A percentile compares a stretch with the other conserved stretches of the same genome.
Evolutionary conservation across 2,797 vertebrate species (phyloP).

Genomic region (Mus spretus): DNA sequence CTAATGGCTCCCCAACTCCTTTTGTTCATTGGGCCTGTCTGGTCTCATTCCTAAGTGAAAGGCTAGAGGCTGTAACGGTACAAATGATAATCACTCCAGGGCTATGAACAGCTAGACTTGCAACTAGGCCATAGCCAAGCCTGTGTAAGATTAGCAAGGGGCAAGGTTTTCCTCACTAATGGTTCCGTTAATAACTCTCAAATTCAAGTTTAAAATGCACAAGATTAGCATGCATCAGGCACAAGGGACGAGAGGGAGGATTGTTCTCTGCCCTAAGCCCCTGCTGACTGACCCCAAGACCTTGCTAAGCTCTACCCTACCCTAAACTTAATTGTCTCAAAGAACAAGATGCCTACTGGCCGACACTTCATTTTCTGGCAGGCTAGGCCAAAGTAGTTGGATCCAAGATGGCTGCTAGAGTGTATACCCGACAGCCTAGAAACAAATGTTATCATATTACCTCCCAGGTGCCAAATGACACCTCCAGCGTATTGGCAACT

Average conservation of each 20-base stretch:
- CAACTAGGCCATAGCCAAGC: background rate
- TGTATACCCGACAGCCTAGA: background rate
- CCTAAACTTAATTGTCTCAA: background rate
- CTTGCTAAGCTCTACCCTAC: background rate
- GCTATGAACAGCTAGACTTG: background rate
- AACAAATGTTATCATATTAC: background rate
- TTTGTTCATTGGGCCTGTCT: slow-evolving; percentile 4
- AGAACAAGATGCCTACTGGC: background rate
- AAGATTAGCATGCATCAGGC: background rate
- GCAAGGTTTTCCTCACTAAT: background rate
- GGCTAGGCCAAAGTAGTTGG: background rate
- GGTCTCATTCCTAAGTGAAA: slow-evolving; percentile 13
- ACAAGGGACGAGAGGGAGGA: background rate
- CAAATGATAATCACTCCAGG: background rate
- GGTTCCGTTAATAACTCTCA: background rate
- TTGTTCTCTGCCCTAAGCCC: background rate
- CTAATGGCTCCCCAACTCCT: background rate
- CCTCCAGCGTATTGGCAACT: background rate
- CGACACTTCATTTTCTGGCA: background rate
- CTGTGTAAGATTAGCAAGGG: background rate
- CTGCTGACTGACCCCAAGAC: background rate
- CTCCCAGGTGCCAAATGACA: background rate
- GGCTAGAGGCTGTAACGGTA: background rate
- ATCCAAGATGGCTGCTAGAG: background rate
- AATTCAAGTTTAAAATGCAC: background rate